phyloP scores from a whole-genome alignment of 1,140 invertebrate species.

The Bicyclus anynana region DNA sequence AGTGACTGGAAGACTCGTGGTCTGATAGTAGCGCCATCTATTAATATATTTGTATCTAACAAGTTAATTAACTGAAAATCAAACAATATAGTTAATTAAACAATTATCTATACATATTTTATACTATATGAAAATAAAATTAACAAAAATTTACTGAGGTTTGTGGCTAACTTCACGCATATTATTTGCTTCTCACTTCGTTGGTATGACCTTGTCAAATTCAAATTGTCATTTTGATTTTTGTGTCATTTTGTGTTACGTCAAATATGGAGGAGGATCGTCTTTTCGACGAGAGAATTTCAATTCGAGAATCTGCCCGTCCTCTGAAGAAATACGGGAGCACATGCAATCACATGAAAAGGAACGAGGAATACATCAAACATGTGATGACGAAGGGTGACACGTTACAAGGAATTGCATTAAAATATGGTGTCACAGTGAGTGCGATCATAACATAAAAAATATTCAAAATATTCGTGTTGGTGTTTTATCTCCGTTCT shows the following conservation, averaged over 20 bases:
- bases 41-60: not conserved
- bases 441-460: slow-evolving; percentile 64
- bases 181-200: slow-evolving; percentile 3
- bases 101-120: not conserved
- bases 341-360: slow-evolving; percentile 83
- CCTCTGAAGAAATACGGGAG: slow-evolving; percentile 93
- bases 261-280: slow-evolving; percentile 82
- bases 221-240: slow-evolving; percentile 12
- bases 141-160: not conserved
- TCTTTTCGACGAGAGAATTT: slow-evolving; percentile 89
- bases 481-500: slow-evolving; percentile 52
- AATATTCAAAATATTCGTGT: slow-evolving; percentile 33
- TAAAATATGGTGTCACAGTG: slow-evolving; percentile 95
- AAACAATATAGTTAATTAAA: not conserved
- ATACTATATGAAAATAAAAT: too few relatives aligned
- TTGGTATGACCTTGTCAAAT: slow-evolving; percentile 30
- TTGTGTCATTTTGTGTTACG: slow-evolving; percentile 52
- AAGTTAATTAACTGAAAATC: not conserved
- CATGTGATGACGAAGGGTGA: slow-evolving; percentile 88
- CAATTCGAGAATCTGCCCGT: slow-evolving; percentile 88
- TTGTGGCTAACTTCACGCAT: slow-evolving; percentile 32
- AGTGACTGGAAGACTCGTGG: slow-evolving; percentile 2
- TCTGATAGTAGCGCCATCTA: slow-evolving; percentile 24
- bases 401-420: slow-evolving; percentile 94
- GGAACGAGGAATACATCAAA: slow-evolving; percentile 85